phyloP scores from a whole-genome alignment of 2,113 vertebrate genomes.

The Trogon melanurus region DNA sequence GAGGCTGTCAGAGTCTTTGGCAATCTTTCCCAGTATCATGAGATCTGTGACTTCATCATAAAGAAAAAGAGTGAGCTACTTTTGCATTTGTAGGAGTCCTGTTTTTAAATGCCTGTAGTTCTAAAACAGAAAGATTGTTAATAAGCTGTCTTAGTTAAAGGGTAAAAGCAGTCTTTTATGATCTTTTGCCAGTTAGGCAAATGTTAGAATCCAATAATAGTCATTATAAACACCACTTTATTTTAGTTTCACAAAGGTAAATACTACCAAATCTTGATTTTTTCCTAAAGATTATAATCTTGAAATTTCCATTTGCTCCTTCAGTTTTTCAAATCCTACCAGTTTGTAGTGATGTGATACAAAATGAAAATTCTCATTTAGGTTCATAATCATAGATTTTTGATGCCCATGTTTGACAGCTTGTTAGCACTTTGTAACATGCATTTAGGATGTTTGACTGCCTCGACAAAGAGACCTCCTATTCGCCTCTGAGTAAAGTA shows the following conservation, averaged over 20 bases:
- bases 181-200: neutral
- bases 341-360: neutral
- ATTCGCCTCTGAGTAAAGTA: neutral
- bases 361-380: neutral
- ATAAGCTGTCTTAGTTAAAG: conserved; percentile 25
- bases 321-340: neutral
- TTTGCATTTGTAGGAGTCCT: neutral
- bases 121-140: conserved; percentile 3
- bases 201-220: neutral
- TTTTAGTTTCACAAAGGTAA: neutral
- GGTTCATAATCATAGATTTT: neutral
- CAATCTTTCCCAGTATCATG: conserved; percentile 83
- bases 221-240: neutral
- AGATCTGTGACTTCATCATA: conserved; percentile 84
- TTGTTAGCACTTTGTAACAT: neutral
- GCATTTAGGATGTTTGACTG: neutral
- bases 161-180: neutral
- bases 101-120: neutral
- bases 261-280: neutral
- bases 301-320: neutral
- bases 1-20: conserved; percentile 87
- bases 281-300: neutral
- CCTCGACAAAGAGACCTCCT: neutral
- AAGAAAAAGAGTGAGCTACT: conserved; percentile 79
- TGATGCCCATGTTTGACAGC: neutral